A percentile compares a stretch with the other conserved stretches of the same genome.
phyloP scores from a whole-genome alignment of 1,140 invertebrate species.

The Drosophila leontia region DNA sequence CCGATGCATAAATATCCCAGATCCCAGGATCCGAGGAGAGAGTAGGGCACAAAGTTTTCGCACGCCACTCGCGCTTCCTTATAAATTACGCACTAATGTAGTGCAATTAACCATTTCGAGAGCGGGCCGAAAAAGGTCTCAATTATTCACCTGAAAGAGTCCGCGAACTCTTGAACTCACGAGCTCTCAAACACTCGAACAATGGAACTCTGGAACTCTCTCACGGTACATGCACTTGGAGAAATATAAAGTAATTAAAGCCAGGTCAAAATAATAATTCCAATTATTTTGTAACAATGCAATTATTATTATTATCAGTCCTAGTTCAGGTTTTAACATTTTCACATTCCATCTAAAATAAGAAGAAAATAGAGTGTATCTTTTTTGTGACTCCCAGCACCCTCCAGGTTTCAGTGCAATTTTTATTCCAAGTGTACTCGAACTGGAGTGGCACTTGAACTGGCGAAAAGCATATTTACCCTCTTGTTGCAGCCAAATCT shows the following conservation, averaged over 20 bases:
- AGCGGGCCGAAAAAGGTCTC: slow-evolving; percentile 39
- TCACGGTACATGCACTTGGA: slow-evolving; percentile 28
- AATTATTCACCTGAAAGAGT: slow-evolving; percentile 67
- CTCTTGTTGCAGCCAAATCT: slow-evolving; percentile 56
- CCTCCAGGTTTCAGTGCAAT: background rate
- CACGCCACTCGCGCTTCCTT: slow-evolving; percentile 65
- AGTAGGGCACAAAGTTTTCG: slow-evolving; percentile 60
- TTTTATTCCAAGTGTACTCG: slow-evolving; percentile 3
- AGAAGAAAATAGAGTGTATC: no score
- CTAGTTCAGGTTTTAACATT: background rate
- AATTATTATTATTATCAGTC: background rate
- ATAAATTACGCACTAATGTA: slow-evolving; percentile 78
- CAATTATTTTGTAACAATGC: background rate
- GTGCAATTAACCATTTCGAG: slow-evolving; percentile 72
- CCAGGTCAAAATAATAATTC: background rate
- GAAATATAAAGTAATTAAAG: background rate
- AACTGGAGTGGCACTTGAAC: slow-evolving; percentile 67
- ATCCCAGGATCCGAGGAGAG: background rate
- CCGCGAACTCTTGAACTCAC: slow-evolving; percentile 24
- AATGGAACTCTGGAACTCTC: background rate
- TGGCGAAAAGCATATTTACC: slow-evolving; percentile 68
- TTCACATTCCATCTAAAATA: no score
- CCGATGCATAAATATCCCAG: slow-evolving; percentile 55
- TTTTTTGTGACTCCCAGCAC: no score
- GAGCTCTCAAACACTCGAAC: slow-evolving; percentile 19